Conservation (phyloP, 2,797 vertebrate genomes). For the Siniperca obscura region DNA sequence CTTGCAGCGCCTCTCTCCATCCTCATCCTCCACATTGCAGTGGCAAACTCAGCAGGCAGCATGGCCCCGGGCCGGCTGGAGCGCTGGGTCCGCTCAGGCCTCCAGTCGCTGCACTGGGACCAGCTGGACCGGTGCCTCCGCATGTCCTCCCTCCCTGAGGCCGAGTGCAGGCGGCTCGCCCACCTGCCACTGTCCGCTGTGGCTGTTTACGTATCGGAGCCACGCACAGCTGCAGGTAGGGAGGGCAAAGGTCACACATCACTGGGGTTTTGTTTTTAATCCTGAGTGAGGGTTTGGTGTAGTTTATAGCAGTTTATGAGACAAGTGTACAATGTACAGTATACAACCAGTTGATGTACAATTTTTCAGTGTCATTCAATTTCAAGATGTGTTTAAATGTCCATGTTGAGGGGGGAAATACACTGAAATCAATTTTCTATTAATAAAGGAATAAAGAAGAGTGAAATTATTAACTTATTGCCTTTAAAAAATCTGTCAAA, state of each 20-base stretch:
- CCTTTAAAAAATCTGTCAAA: background rate
- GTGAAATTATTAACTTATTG: too few relatives aligned
- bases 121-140: constrained; percentile 84
- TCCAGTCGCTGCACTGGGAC: constrained; percentile 85
- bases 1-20: constrained; percentile 52
- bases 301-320: background rate
- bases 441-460: background rate
- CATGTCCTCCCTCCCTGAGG: constrained; percentile 78
- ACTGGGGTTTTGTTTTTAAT: background rate
- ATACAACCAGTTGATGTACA: background rate
- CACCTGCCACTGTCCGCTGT: constrained; percentile 80
- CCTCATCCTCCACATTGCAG: constrained; percentile 58
- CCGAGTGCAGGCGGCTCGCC: constrained; percentile 81
- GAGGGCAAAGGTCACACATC: constrained; percentile 21
- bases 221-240: constrained; percentile 56
- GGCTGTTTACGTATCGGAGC: constrained; percentile 84
- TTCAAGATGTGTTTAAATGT: background rate
- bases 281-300: background rate
- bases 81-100: constrained; percentile 83
- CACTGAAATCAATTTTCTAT: background rate
- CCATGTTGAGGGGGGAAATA: background rate
- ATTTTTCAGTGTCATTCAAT: background rate
- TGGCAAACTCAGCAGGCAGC: constrained; percentile 42
- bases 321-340: background rate
- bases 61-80: constrained; percentile 74